A percentile compares a stretch with the other conserved stretches of the same genome.
Conservation (phyloP, 1,140 invertebrate species). For the Meloidogyne hapla region DNA sequence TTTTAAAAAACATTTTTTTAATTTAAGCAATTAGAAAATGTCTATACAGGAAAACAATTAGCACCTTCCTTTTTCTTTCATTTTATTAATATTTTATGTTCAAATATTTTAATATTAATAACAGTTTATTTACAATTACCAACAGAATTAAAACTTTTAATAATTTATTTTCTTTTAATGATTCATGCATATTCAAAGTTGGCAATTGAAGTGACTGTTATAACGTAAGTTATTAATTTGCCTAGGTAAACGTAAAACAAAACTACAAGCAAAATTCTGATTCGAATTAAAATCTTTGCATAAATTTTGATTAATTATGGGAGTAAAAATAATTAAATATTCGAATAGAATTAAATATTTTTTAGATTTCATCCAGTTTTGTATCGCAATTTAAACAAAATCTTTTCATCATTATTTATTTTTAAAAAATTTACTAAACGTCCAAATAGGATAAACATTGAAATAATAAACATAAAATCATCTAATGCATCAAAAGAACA, state of each 20-base stretch:
- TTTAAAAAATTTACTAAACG: not conserved
- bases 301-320: not conserved
- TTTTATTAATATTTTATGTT: slow-evolving; percentile 7
- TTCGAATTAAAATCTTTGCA: too few relatives aligned
- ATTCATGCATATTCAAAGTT: not conserved
- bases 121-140: too few relatives aligned
- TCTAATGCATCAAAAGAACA: not conserved
- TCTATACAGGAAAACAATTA: slow-evolving; percentile 14
- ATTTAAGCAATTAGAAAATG: slow-evolving; percentile 7
- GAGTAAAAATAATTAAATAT: not conserved
- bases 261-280: too few relatives aligned
- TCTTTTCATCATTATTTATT: not conserved
- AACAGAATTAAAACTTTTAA: not conserved
- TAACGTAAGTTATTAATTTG: not conserved
- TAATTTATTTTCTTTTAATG: not conserved
- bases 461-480: not conserved
- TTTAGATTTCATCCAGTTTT: not conserved
- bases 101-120: not conserved
- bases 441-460: not conserved
- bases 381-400: not conserved
- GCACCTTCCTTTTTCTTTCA: slow-evolving; percentile 10
- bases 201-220: not conserved
- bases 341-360: too few relatives aligned
- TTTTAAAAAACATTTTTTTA: not conserved
- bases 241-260: too few relatives aligned